Base-by-base conservation (phyloP, 2,888 invertebrate genomes). In the Odiellus spinosus region DNA sequence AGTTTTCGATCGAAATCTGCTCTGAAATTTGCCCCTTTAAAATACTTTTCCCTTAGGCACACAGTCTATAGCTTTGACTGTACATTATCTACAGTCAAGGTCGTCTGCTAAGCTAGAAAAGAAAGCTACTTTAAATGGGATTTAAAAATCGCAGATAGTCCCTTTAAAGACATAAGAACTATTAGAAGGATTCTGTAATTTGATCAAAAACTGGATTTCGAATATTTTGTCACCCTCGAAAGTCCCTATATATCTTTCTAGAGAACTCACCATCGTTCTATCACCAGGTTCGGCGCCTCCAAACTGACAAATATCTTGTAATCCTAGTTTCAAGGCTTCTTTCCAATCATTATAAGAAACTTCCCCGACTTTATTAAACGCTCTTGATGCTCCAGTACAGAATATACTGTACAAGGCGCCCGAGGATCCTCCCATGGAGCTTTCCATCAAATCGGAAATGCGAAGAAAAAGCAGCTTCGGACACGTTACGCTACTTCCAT, bases 371-470 rank as follows among this genome's bases (percentile, higher is more conserved):
- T 43, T n/a, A 15, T 21, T 20, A 38, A 49, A 48, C 5, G 40
- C 36, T 20, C 47, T 12, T 0, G 76, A 73, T 0, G 76, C 76
- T 0, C 77, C 75, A 2, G 80, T 74, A 49, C 86, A 73, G 49
- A 83, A 74, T 51, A 86, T 68, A 50, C 80, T 77, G 67, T 84
- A 85, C 40, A 86, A 70, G 1, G 79, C 84, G 1, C 85, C 85
- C 0, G 81, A 77, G 0, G 81, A 77, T 1, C 86, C 84, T 1
- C 82, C 83, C 75, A 84, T 80, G 41, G 70, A 68, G 15, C 71
- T 72, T 60, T 82, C 82, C 0, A 78, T 76, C 26, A 60, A 56
- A 44, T 50, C 44, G 1, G 62, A 60, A 15, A 65, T 46, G 26
- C 56, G 44, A 8, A 59, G 46, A 3, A 64, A 48, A 19, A 49